Evolutionary conservation across 2,888 invertebrate species (phyloP), one percentile per base, ranked within the genome.

Genomic region (Philonicus albiceps): DNA sequence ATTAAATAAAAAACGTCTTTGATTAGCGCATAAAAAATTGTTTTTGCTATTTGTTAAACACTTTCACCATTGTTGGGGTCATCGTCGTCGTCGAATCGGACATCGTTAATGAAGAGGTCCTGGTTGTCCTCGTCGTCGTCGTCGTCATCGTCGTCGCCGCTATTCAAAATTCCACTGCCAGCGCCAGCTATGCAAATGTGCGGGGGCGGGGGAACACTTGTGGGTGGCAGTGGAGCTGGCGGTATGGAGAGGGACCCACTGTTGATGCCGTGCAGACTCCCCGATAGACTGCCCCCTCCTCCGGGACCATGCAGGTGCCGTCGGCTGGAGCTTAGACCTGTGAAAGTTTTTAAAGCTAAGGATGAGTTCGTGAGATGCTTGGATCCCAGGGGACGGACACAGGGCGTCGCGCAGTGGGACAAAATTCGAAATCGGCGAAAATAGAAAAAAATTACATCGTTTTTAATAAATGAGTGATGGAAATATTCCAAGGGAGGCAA

Each of bases 281-380:
- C 93, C n/a, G 93, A 92, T 87, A 92, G 90, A 88, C 92, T 92
- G 81, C 91, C 90, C 19, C 86, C 87, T 72, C 92, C 40, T 40
- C 40, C 92, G 53, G 91, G 90, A 78, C 92, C 90, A 89, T 92
- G 92, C 87, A 92, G 89, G 90, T 92, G 93, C 86, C 92, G 91
- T 86, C 92, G 91, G 90, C 92, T 92, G 86, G 92, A 92, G 90
- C 91, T 92, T 87, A 92, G 90, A 88, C 92, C 92, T 90, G 88
- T 88, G 90, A 89, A 75, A 11, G 78, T 64, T 85, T 86, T 87
- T 13, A 87, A 78, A 74, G 85, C 86, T 85, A 37, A 7, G 34
- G 11, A 83, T 83, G 22, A 64, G 64, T 64, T 34, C 13, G 37
- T 55, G 13, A 37, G 72, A 37, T 64, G 64, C 7, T 19, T 64